Evolutionary conservation across 2,888 invertebrate genomes (phyloP), one percentile per base, ranked within the genome.

Genomic region (Dorcus parallelipipedus): DNA sequence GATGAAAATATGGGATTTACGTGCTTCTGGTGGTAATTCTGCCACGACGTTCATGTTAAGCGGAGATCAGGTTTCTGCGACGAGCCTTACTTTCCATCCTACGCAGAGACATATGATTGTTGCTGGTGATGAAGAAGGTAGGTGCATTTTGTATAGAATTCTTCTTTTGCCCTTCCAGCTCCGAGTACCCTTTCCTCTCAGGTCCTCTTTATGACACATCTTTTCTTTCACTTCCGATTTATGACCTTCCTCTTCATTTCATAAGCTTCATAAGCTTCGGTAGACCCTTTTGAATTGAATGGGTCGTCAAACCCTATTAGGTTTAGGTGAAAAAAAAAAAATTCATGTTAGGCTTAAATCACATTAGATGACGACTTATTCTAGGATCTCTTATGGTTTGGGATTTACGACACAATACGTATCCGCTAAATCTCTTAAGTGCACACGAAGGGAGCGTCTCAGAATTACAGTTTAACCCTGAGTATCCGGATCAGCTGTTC

Each of bases 381-480:
- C 59, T 61, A 70, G 76, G 95, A 0, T 85, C 91, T 1, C 77
- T 96, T 33, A 91, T 93, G 0, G 86, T 95, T 1, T 96, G 95
- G 95, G 96, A 96, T 78, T 79, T 96, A 63, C 82, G 95, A 23
- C 88, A 93, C 69, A 89, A 91, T 58, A 86, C 87, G 3, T 91
- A 86, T 73, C 95, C 95, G 0, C 87, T 92, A 9, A 91, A 93
- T 0, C 82, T 92, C 63, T 80, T 95, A 1, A 90, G 86, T 56
- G 94, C 93, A 49, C 91, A 92, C 73, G 80, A 84, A 1, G 84
- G 86, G 50, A 82, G 87, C 64, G 89, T 95, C 14, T 87, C 87
- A n/a, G 95, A 95, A 78, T 86, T 95, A 67, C 85, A 88, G 56
- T 96, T 95, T 72, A 95, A 96, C 78, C 91, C 89, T 0, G 87